A percentile compares a stretch with the other conserved stretches of the same genome.
phyloP scores from a whole-genome alignment of 92 coral and sea anemone genomes.

The Paragorgia papillata region DNA sequence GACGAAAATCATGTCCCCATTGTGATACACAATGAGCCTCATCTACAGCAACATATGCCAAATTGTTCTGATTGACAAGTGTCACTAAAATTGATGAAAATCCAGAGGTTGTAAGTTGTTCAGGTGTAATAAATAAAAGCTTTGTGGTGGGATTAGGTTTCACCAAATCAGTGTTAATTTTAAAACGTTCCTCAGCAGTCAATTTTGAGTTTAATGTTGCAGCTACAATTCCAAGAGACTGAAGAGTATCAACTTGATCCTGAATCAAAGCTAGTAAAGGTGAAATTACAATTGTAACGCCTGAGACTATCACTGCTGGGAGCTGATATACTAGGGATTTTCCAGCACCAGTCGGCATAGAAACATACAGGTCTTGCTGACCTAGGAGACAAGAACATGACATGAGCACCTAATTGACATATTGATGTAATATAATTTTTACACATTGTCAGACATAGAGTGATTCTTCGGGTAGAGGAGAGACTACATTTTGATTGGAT shows the following conservation, averaged over 20 bases:
- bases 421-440: not conserved
- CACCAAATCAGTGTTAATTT: constrained; percentile 69
- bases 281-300: constrained; percentile 84
- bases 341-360: constrained; percentile 99
- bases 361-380: constrained; percentile 83
- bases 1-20: constrained; percentile 98
- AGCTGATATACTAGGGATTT: constrained; percentile 91
- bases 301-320: constrained; percentile 74
- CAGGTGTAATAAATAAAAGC: constrained; percentile 92
- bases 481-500: too few species aligned
- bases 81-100: constrained; percentile 69
- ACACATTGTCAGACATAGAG: too few species aligned
- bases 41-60: constrained; percentile 84
- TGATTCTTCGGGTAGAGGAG: too few species aligned
- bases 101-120: constrained; percentile 86
- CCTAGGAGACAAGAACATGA: constrained; percentile 56
- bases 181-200: constrained; percentile 64
- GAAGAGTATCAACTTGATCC: constrained; percentile 79
- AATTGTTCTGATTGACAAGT: constrained; percentile 63
- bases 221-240: constrained; percentile 65
- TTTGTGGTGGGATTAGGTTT: constrained; percentile 68
- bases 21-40: constrained; percentile 98
- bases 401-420: not conserved
- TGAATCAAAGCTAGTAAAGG: constrained; percentile 93
- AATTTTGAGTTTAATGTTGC: constrained; percentile 86